These are phyloP conservation scores for Bombus vancouverensis DNA, from an alignment of 1,140 invertebrate species.

Conservation along the genomic window DNA sequence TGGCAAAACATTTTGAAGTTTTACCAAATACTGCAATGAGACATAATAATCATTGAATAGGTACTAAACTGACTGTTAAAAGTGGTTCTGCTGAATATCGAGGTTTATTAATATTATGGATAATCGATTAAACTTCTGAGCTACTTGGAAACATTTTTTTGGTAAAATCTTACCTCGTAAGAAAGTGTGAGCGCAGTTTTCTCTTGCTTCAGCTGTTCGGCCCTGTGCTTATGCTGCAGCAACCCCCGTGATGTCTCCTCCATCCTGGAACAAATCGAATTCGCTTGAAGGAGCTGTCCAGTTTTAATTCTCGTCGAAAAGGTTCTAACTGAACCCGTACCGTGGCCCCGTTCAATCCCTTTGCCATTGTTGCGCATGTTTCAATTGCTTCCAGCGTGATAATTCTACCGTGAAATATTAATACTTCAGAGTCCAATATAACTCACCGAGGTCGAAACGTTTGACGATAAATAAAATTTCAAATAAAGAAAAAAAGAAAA, in stretches of 20 bases:
- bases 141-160: neutral
- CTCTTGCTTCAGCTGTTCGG: slow-evolving; percentile 91
- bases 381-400: neutral
- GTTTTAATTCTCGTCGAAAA: slow-evolving; percentile 64
- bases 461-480: neutral
- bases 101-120: no score
- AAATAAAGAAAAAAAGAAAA: neutral
- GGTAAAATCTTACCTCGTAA: slow-evolving; percentile 86
- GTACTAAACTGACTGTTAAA: no score
- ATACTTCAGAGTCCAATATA: neutral
- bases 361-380: slow-evolving; percentile 9
- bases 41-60: no score
- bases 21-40: no score
- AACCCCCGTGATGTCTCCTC: slow-evolving; percentile 88
- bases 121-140: neutral
- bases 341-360: neutral
- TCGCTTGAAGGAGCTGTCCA: slow-evolving; percentile 36
- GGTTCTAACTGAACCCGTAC: slow-evolving; percentile 55
- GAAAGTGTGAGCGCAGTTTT: slow-evolving; percentile 88
- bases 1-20: no score
- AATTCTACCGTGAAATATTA: slow-evolving; percentile 30
- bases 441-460: neutral
- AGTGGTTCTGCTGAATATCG: no score
- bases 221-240: slow-evolving; percentile 89
- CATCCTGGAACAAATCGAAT: slow-evolving; percentile 85